phyloP scores from a whole-genome alignment of 2,797 vertebrate genomes.

The Dendrocincla tyrannina region DNA sequence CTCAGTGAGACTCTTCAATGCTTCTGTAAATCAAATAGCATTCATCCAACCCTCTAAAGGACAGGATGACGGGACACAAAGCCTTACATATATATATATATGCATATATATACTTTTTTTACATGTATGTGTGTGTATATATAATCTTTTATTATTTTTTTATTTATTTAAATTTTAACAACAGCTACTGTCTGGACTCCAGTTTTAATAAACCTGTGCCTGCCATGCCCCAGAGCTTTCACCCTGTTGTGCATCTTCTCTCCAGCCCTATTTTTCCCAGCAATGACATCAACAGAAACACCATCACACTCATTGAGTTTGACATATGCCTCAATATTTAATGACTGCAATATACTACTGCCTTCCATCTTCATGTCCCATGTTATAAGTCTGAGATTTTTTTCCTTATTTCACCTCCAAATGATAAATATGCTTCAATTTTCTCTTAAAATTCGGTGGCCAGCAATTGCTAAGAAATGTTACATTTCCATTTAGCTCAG shows the following conservation, averaged over 20 bases:
- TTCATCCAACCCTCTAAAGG: not conserved
- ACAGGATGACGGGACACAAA: not conserved
- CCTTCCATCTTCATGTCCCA: not conserved
- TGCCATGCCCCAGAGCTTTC: not conserved
- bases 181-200: not conserved
- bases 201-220: not conserved
- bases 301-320: not conserved
- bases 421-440: not conserved
- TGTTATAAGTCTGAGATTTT: not conserved
- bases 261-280: not conserved
- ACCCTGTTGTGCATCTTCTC: not conserved
- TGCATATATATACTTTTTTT: not conserved
- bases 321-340: conserved; percentile 40
- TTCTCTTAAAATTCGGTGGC: not conserved
- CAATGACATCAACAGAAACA: not conserved
- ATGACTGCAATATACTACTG: not conserved
- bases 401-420: not conserved
- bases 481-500: not conserved
- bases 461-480: not conserved
- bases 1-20: not conserved
- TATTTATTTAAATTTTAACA: not conserved
- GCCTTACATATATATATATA: fast-evolving
- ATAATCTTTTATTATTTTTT: not conserved
- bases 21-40: not conserved
- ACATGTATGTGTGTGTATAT: too few relatives aligned